Evolutionary conservation across 2,113 vertebrate species (phyloP).

Genomic region (Crotalus helleri): DNA sequence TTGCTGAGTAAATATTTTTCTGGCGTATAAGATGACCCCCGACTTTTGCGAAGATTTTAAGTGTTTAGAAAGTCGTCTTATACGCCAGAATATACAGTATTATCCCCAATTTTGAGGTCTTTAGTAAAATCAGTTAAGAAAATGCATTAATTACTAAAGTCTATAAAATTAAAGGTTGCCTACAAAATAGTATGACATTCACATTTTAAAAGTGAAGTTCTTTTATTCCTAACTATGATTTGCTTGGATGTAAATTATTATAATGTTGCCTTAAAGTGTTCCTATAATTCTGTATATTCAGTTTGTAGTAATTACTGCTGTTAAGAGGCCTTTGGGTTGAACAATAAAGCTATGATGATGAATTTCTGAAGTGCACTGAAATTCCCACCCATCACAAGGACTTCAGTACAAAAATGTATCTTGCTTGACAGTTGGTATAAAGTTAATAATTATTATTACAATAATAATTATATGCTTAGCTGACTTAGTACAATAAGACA

Average conservation of each 20-base stretch:
- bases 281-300: neutral
- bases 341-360: neutral
- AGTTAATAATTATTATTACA: conserved; percentile 13
- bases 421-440: conserved; percentile 6
- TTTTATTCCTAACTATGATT: neutral
- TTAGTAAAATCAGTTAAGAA: neutral
- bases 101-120: neutral
- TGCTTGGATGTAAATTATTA: neutral
- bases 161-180: neutral
- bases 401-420: neutral
- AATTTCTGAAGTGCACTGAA: neutral
- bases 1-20: no score
- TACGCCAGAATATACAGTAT: neutral
- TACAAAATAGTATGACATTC: neutral
- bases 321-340: conserved; percentile 2
- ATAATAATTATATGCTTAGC: conserved; percentile 2
- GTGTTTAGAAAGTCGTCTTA: no score
- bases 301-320: neutral
- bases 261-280: neutral
- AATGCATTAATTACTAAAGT: neutral
- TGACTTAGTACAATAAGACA: neutral
- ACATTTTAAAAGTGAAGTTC: neutral
- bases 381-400: neutral
- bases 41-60: no score
- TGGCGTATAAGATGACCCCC: no score